Evolutionary conservation across 2,797 vertebrate genomes (phyloP), one percentile per base, ranked within the genome.

Genomic region (Parauchenoglanis punctatus): DNA sequence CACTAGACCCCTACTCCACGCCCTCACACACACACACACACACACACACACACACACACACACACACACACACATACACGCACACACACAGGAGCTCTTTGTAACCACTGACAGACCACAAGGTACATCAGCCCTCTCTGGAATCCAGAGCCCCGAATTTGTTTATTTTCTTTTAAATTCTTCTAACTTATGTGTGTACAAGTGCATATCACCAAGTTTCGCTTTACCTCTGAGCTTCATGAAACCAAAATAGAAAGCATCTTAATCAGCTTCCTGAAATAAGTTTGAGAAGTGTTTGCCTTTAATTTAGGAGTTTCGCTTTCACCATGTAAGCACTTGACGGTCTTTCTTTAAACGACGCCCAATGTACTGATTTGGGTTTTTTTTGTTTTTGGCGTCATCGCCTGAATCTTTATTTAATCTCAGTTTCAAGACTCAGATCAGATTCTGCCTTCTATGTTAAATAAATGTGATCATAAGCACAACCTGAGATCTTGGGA

Each of bases 161-260:
- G 89, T 93, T 93, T 92, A 91, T 93, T 91, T 93, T 91, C 86
- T 81, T 90, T 89, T 72, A 88, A 89, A 89, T 91, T 88, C 87
- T 90, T 92, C 82, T 83, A 89, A 82, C 90, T 85, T 84, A 84
- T 87, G 85, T 91, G 76, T 87, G 72, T 81, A 72, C 59, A 76
- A 73, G 75, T 77, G 68, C 75, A 52, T 81, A n/a, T 87, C 20
- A 0, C 3, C 13, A 75, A 40, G 28, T 46, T 65, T 89, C 75
- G 58, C 78, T 76, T 85, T 77, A 80, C 83, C 72, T 85, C 82
- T 72, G 68, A 89, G 86, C 81, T 61, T 63, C 75, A 85, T 68
- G 46, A 67, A 88, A 83, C 86, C 85, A 87, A 91, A 91, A 90
- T 90, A 92, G 90, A 90, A 91, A 83, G 15, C 52, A 61, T 73